Base-by-base conservation (phyloP, 2,797 vertebrate genomes). In the Iguana delicatissima region DNA sequence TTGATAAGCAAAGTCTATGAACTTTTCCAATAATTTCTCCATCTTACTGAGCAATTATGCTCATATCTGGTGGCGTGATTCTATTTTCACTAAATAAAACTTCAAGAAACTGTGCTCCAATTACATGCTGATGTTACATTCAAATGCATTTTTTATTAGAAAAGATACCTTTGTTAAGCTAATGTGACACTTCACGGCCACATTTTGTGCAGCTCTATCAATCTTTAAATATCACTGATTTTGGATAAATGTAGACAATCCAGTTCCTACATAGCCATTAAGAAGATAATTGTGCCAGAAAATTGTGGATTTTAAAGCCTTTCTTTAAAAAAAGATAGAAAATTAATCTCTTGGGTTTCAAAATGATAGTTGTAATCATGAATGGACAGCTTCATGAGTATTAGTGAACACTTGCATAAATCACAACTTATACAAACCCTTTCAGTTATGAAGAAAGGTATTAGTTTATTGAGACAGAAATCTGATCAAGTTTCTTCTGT, bases 181-280 rank as follows among this genome's bases (percentile, higher is more conserved):
- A 46, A 35, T 0, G 0, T 42, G 81, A 86, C 13, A 46, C 79
- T 94, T 32, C 22, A 3, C 13, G 64, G 2, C 4, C 74, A 88
- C n/a, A 14, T 88, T 89, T 92, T 77, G 89, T 62, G 79, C 16
- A 80, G 67, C 5, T 84, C 1, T 22, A 88, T 80, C 55, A n/a
- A 50, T 59, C 20, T 84, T 84, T 38, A 89, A 94, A 95, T 83
- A 91, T 16, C 82, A 91, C 73, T 16, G 74, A 84, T 20, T 90
- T 76, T 9, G 20, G 55, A 91, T 29, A 72, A 10, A 52, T 22
- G 52, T 0, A 91, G 46, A 91, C 89, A 90, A 69, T 1, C 14
- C 85, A 9, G 86, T 81, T 91, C 90, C 57, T 91, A 38, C 0
- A 87, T 6, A 38, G 3, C 80, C 20, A 50, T 74, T 79, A 90